phyloP scores from a whole-genome alignment of 2,797 vertebrate species.

The Falco naumanni region DNA sequence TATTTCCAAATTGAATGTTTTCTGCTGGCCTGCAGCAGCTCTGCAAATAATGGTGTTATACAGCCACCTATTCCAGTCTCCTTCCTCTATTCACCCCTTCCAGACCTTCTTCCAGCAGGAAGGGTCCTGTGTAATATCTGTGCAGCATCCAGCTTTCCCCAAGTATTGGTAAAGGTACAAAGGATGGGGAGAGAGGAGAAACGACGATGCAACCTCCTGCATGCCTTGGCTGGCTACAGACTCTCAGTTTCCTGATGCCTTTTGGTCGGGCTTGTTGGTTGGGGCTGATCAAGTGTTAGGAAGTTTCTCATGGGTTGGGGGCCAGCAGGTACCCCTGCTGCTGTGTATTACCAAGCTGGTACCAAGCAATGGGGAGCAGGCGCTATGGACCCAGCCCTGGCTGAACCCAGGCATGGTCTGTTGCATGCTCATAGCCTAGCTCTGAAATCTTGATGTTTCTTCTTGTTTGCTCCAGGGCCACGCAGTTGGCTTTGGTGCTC shows the following conservation, averaged over 20 bases:
- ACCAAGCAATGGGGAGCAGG: background rate
- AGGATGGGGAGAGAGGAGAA: background rate
- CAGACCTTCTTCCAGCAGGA: background rate
- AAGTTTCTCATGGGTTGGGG: fast-evolving
- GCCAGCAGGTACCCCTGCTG: background rate
- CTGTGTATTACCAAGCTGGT: background rate
- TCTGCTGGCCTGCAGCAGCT: background rate
- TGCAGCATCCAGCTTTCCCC: background rate
- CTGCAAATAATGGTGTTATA: background rate
- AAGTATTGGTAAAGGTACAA: background rate
- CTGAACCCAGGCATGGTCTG: background rate
- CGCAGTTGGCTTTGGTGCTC: background rate
- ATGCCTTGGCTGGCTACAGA: background rate
- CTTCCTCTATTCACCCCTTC: background rate
- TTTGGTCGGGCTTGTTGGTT: background rate
- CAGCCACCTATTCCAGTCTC: background rate
- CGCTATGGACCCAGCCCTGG: background rate
- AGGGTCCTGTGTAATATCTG: background rate
- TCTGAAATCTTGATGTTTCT: background rate
- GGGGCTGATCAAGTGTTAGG: background rate
- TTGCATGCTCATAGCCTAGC: background rate
- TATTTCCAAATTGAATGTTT: background rate
- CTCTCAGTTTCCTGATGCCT: background rate
- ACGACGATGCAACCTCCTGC: background rate
- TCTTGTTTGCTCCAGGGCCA: background rate